Conservation (phyloP, 2,797 vertebrate genomes). For the Pantherophis alleghaniensis region DNA sequence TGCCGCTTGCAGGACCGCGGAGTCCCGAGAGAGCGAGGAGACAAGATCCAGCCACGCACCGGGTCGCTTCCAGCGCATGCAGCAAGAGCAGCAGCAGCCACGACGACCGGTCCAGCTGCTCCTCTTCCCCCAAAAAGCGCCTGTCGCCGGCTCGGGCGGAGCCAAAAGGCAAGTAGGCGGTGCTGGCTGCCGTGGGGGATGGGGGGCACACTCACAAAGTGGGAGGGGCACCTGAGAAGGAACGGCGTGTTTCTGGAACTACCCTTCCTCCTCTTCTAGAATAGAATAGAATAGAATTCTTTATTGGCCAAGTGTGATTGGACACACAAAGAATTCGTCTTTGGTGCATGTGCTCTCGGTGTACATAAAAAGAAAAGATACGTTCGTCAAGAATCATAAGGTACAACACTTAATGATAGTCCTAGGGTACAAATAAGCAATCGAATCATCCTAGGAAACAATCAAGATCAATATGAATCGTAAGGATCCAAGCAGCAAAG, state of each 20-base stretch:
- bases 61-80: slow-evolving; percentile 33
- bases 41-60: slow-evolving; percentile 3
- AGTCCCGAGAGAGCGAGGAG: neutral
- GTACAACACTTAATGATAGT: too few relatives aligned
- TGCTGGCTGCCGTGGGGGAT: neutral
- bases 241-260: neutral
- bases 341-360: too few relatives aligned
- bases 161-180: neutral
- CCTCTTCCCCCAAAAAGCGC: neutral
- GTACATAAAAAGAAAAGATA: too few relatives aligned
- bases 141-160: neutral
- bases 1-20: neutral
- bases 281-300: too few relatives aligned
- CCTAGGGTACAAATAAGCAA: too few relatives aligned
- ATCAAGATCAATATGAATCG: too few relatives aligned
- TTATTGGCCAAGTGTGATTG: too few relatives aligned
- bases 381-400: too few relatives aligned
- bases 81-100: slow-evolving; percentile 6
- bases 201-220: too few relatives aligned
- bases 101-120: neutral
- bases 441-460: too few relatives aligned
- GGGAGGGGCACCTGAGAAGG: neutral
- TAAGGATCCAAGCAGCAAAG: too few relatives aligned
- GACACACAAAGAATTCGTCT: too few relatives aligned
- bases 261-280: neutral